A percentile compares a stretch with the other conserved stretches of the same genome.
Evolutionary conservation across 2,888 invertebrate genomes (phyloP).

Genomic region (Drosophila multiciliata): DNA sequence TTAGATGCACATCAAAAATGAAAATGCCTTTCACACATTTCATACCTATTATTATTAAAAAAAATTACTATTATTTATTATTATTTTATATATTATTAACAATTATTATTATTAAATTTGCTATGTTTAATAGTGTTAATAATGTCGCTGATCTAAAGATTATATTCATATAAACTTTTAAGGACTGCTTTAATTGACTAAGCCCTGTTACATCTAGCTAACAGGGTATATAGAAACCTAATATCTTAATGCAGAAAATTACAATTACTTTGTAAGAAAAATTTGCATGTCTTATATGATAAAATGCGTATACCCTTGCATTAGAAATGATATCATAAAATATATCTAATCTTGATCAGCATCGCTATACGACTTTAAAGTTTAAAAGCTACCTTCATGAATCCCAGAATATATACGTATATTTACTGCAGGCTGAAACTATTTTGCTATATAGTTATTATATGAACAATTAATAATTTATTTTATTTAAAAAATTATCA

Average conservation of each 20-base stretch:
- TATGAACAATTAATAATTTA: background rate
- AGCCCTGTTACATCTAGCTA: background rate
- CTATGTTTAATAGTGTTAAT: background rate
- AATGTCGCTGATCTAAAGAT: too few species aligned
- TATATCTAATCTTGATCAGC: background rate
- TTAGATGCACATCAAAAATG: background rate
- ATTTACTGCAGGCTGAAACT: background rate
- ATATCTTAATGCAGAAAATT: background rate
- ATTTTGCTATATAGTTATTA: background rate
- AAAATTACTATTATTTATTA: background rate
- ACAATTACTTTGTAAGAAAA: background rate
- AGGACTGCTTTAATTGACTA: background rate
- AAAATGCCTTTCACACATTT: background rate
- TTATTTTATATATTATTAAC: background rate
- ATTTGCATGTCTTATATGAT: background rate
- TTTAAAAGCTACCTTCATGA: background rate
- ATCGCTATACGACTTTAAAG: background rate
- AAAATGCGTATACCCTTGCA: background rate
- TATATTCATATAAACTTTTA: background rate
- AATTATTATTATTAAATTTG: background rate
- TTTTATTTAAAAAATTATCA: accelerated
- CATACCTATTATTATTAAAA: background rate
- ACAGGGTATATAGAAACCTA: background rate
- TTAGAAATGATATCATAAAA: background rate
- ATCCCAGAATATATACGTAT: background rate